Percentiles rank a stretch among this genome's conserved stretches.
These are phyloP conservation scores for Halyomorpha halys DNA, from an alignment of 1,140 invertebrate genomes.

Conservation along the genomic window DNA sequence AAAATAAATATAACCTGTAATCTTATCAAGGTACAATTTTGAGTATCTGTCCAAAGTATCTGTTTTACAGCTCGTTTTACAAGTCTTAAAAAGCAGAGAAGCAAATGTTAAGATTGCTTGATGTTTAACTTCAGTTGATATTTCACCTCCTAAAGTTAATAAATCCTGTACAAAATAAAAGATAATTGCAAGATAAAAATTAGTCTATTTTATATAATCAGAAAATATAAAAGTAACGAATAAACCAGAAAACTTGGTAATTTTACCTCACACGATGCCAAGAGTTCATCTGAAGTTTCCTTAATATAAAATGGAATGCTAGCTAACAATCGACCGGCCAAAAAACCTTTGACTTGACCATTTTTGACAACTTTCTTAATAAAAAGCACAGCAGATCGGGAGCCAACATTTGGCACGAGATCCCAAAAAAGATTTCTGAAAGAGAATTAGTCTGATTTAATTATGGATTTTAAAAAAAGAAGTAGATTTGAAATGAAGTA, in stretches of 20 bases:
- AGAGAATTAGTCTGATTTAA: too few relatives aligned
- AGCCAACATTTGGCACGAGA: conserved; percentile 57
- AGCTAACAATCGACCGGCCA: conserved; percentile 45
- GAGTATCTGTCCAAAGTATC: conserved; percentile 60
- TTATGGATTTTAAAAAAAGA: neutral
- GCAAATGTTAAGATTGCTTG: conserved; percentile 57
- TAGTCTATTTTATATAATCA: neutral
- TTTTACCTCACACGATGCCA: conserved; percentile 35
- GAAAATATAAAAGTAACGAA: neutral
- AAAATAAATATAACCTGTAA: conserved; percentile 37
- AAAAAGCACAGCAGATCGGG: conserved; percentile 48
- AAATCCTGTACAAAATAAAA: conserved; percentile 38
- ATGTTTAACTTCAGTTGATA: conserved; percentile 44
- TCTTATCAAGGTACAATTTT: conserved; percentile 53
- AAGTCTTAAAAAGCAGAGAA: conserved; percentile 55
- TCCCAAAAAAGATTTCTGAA: conserved; percentile 58
- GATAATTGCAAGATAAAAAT: neutral
- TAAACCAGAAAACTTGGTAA: neutral
- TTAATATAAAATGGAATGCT: conserved; percentile 49
- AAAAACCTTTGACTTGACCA: conserved; percentile 45
- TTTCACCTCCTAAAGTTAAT: conserved; percentile 38
- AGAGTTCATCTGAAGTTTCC: conserved; percentile 42
- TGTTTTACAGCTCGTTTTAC: conserved; percentile 41
- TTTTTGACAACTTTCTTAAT: conserved; percentile 51
- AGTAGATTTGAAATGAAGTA: too few relatives aligned